Base-by-base conservation (phyloP, 2,888 invertebrate genomes). In the Chalcosyrphus nemorum region DNA sequence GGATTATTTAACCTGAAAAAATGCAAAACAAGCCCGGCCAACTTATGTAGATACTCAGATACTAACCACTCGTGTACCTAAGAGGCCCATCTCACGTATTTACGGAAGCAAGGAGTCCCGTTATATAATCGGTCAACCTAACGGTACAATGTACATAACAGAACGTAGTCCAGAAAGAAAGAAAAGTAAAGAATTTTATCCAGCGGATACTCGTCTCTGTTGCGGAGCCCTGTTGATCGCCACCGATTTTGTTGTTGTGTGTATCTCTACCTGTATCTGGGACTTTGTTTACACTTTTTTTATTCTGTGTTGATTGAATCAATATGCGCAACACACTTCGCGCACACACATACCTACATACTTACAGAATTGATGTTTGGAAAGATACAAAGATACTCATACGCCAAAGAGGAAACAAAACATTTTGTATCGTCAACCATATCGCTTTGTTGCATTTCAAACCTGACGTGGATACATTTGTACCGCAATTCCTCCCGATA, bases 51-150 rank as follows among this genome's bases (percentile, higher is more conserved):
- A 13, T 1, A 0, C 43, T 17, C 17, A 11, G 21, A 41, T 7
- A n/a, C n/a, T n/a, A n/a, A n/a, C n/a, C n/a, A n/a, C n/a, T n/a
- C n/a, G n/a, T 7, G 54, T 32, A 19, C 57, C 17, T 15, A 15
- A 27, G 9, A 43, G 29, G 7, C 54, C 32, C 47, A 24, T 11
- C 32, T 63, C 19, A 54, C 35, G 24, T 57, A 71, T 76, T 77
- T 65, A 52, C 71, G 71, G 76, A 81, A 81, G 76, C 43, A 47
- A 45, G 35, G 45, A 65, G 61, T 85, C 87, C 88, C 86, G 87
- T 88, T 88, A 87, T 87, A 86, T 86, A 87, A 88, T 87, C 88
- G 88, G 88, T 88, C 88, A 87, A 87, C 87, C 86, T 88, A 88
- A 88, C 88, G 87, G 87, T 87, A 81, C 41, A 75, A 24, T 2